These are phyloP conservation scores for Nomada fucata DNA, from an alignment of 2,888 invertebrate genomes.

Conservation along the genomic window DNA sequence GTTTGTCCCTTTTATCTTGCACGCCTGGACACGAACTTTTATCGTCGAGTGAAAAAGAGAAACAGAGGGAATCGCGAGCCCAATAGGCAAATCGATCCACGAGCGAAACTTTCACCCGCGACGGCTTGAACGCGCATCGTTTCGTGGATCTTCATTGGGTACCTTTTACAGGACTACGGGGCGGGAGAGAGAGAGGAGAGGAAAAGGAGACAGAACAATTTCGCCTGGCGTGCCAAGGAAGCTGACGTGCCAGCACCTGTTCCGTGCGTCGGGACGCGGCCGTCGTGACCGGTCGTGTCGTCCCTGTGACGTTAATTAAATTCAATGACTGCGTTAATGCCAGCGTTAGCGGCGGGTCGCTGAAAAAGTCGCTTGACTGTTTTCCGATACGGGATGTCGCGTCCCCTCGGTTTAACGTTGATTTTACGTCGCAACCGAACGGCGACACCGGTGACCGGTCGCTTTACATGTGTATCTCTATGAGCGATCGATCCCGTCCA, in stretches of 20 bases:
- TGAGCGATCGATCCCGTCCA: not conserved
- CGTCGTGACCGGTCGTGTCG: not conserved
- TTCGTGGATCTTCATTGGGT: constrained; percentile 8
- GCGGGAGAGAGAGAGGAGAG: not conserved
- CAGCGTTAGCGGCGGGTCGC: constrained; percentile 43
- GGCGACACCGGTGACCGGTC: not conserved
- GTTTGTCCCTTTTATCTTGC: not conserved
- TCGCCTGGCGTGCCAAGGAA: not conserved
- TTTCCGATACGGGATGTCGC: constrained; percentile 52
- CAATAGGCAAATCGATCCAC: too few relatives aligned
- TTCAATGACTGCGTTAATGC: constrained; percentile 49
- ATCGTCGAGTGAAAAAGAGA: too few relatives aligned
- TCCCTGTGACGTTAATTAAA: constrained; percentile 57
- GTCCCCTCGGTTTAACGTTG: constrained; percentile 46
- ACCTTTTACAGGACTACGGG: not conserved
- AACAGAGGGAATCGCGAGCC: too few relatives aligned
- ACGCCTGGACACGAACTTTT: not conserved
- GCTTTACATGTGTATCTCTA: constrained; percentile 7
- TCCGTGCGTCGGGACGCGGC: constrained; percentile 9
- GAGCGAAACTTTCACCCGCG: too few relatives aligned
- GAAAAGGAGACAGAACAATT: constrained; percentile 4
- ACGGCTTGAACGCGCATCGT: not conserved
- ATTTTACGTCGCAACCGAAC: constrained; percentile 21
- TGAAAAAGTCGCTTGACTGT: constrained; percentile 53
- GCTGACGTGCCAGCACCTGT: constrained; percentile 14